Evolutionary conservation across 2,797 vertebrate genomes (phyloP).

Genomic region (Apogon talboti): DNA sequence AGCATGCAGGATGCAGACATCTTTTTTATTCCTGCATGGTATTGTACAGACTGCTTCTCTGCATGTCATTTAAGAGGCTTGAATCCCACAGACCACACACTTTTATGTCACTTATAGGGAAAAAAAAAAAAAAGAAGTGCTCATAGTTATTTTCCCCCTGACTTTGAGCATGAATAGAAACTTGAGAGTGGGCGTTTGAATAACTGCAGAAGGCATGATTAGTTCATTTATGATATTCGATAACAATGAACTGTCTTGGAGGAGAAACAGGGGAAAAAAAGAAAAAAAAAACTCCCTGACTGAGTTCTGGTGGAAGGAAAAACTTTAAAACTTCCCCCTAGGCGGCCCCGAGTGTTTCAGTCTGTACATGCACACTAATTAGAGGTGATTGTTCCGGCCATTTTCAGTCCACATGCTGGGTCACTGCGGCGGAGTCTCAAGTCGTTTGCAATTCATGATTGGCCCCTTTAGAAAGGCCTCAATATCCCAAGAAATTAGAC

Average conservation of each 20-base stretch:
- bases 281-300: background rate
- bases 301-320: constrained; percentile 25
- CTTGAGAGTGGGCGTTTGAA: constrained; percentile 59
- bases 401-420: constrained; percentile 54
- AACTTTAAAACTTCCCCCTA: constrained; percentile 13
- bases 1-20: constrained; percentile 85
- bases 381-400: constrained; percentile 56
- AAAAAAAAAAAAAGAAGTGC: constrained; percentile 34
- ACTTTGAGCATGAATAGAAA: constrained; percentile 73
- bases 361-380: constrained; percentile 55
- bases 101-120: constrained; percentile 46
- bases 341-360: constrained; percentile 38
- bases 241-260: constrained; percentile 78
- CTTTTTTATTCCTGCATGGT: constrained; percentile 82
- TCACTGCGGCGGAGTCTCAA: constrained; percentile 41
- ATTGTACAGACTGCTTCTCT: constrained; percentile 76
- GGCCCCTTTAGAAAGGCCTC: constrained; percentile 43
- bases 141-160: constrained; percentile 36
- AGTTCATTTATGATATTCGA: constrained; percentile 47
- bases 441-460: constrained; percentile 50
- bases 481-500: constrained; percentile 43
- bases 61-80: constrained; percentile 74
- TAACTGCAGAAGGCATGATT: constrained; percentile 72
- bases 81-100: constrained; percentile 63
- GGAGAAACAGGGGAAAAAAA: constrained; percentile 54